Evolutionary conservation across 2,797 vertebrate species (phyloP).

Genomic region (Limnodromus scolopaceus): DNA sequence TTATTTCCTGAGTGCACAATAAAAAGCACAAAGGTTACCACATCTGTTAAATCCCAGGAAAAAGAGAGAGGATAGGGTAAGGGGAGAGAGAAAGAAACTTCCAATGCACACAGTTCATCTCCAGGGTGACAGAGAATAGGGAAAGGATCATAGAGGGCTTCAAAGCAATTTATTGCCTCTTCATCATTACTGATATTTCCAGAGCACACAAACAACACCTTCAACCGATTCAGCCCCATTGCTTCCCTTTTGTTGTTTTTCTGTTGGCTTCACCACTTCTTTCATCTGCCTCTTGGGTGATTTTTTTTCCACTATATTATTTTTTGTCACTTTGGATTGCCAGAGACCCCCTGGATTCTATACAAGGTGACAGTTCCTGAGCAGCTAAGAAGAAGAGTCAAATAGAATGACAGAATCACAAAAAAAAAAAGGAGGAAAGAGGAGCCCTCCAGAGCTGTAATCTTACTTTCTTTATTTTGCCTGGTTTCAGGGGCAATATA

Average conservation of each 20-base stretch:
- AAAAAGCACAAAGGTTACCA: slow-evolving; percentile 64
- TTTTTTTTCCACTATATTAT: not conserved
- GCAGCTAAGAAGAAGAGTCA: slow-evolving; percentile 5
- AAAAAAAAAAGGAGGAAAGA: not conserved
- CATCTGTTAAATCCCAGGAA: slow-evolving; percentile 59
- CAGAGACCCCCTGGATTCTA: not conserved
- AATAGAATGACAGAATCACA: slow-evolving; percentile 9
- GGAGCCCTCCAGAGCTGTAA: slow-evolving; percentile 22
- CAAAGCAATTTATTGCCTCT: slow-evolving; percentile 48
- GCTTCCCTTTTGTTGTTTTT: not conserved
- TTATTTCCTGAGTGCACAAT: slow-evolving; percentile 61
- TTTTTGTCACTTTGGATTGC: slow-evolving; percentile 37
- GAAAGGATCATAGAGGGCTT: slow-evolving; percentile 14
- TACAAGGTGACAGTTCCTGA: not conserved
- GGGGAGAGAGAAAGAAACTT: not conserved
- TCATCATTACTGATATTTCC: slow-evolving; percentile 37
- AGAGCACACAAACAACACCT: not conserved
- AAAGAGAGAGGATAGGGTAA: not conserved
- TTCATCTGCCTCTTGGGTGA: not conserved
- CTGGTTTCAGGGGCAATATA: not conserved
- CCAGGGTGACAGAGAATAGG: slow-evolving; percentile 24
- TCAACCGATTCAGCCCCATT: not conserved
- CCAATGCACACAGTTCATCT: slow-evolving; percentile 6
- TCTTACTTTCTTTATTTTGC: slow-evolving; percentile 23
- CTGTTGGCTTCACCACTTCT: not conserved